A percentile compares a stretch with the other conserved stretches of the same genome.
phyloP scores from a whole-genome alignment of 2,888 invertebrate genomes.

The Drosophila pseudotalamancana region DNA sequence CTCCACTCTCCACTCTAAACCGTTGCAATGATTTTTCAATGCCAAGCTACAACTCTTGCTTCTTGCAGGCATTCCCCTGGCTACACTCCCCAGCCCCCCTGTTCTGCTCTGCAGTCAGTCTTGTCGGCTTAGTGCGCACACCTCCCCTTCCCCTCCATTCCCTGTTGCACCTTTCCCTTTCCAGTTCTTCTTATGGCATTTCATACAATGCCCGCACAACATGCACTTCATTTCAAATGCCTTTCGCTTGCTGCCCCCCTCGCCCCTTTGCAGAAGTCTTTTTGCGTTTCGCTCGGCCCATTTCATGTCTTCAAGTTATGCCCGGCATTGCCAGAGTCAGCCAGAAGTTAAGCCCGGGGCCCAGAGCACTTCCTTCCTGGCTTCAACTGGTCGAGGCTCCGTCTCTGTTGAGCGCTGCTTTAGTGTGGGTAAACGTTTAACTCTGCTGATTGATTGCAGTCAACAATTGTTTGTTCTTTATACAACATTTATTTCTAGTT shows the following conservation, averaged over 20 bases:
- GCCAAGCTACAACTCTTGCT: slow-evolving; percentile 56
- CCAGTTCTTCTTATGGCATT: slow-evolving; percentile 2
- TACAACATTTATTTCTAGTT: slow-evolving; percentile 75
- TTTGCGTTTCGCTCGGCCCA: slow-evolving; percentile 38
- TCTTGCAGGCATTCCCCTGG: slow-evolving; percentile 42
- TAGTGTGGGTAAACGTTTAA: slow-evolving; percentile 74
- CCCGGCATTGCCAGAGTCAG: slow-evolving; percentile 26
- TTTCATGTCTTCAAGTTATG: slow-evolving; percentile 69
- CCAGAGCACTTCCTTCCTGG: slow-evolving; percentile 71
- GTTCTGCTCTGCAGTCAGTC: slow-evolving; percentile 52
- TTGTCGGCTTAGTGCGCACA: slow-evolving; percentile 68
- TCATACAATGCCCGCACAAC: slow-evolving; percentile 50
- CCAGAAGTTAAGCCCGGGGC: slow-evolving; percentile 42
- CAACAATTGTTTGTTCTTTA: slow-evolving; percentile 79
- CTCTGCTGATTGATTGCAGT: slow-evolving; percentile 79
- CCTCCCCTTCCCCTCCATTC: slow-evolving; percentile 5
- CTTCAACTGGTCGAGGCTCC: not conserved
- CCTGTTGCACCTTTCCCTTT: not conserved
- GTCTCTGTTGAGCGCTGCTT: not conserved
- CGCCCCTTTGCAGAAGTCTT: slow-evolving; percentile 1
- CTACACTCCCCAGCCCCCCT: not conserved
- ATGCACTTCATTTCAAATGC: slow-evolving; percentile 76
- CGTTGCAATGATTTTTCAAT: slow-evolving; percentile 70
- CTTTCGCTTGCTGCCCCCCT: slow-evolving; percentile 37
- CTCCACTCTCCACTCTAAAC: not conserved